Percentiles rank a stretch among this genome's conserved stretches.
phyloP scores from a whole-genome alignment of 2,113 vertebrate genomes.

The Plecotus auritus region DNA sequence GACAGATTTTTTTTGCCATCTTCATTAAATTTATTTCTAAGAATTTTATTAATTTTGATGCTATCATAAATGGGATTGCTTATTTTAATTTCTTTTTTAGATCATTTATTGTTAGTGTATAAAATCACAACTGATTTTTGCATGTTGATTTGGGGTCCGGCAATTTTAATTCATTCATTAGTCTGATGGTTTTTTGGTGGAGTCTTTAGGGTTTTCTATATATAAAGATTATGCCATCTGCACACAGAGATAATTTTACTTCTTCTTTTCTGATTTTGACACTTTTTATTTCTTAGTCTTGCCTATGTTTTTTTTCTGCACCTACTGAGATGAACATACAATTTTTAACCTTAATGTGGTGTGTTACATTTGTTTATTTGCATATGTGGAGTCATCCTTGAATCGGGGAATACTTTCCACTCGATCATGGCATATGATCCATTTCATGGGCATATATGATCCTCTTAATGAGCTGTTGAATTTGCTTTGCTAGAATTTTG shows the following conservation, averaged over 20 bases:
- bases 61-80: not conserved
- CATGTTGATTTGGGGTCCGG: not conserved
- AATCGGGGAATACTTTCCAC: not conserved
- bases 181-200: not conserved
- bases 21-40: not conserved
- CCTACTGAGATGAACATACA: not conserved
- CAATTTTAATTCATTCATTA: not conserved
- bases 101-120: not conserved
- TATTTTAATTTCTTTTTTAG: not conserved
- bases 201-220: not conserved
- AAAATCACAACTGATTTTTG: not conserved
- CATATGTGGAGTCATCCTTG: not conserved
- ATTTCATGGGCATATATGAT: not conserved
- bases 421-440: not conserved
- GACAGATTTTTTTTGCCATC: no score
- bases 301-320: not conserved
- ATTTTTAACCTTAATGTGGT: not conserved
- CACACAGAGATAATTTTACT: not conserved
- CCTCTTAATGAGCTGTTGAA: not conserved
- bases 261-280: not conserved
- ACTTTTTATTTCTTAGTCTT: not conserved
- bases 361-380: not conserved
- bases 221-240: not conserved
- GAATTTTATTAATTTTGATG: not conserved
- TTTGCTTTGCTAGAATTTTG: not conserved